A percentile compares a stretch with the other conserved stretches of the same genome.
Conservation (phyloP, 2,888 invertebrate genomes). For the Aricia artaxerxes region DNA sequence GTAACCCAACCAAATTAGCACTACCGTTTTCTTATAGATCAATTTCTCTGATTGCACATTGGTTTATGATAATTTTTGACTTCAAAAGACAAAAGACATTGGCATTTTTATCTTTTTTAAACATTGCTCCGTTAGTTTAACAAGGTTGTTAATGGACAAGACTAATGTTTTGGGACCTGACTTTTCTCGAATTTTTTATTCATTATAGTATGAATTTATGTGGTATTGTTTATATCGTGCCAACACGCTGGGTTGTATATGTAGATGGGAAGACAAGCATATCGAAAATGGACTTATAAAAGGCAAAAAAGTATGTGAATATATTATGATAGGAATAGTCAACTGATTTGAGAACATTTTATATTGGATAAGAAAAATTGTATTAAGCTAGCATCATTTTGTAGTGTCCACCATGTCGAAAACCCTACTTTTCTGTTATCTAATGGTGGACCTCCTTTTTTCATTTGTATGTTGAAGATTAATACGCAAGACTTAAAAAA, state of each 20-base stretch:
- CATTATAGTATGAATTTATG: background rate
- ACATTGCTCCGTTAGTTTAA: constrained; percentile 16
- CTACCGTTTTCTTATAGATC: background rate
- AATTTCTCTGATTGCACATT: background rate
- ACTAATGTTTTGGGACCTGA: constrained; percentile 29
- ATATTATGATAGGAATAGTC: background rate
- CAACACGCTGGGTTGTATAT: background rate
- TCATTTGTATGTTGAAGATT: too few species aligned
- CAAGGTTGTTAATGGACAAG: constrained; percentile 13
- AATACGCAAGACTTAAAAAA: too few species aligned
- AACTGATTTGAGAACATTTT: background rate
- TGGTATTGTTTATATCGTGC: constrained; percentile 10
- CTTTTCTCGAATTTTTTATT: constrained; percentile 24
- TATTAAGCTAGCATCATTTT: too few species aligned
- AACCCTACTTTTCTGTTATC: too few species aligned
- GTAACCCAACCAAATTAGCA: background rate
- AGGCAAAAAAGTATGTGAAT: background rate
- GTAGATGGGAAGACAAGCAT: background rate
- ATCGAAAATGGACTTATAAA: background rate
- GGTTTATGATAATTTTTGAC: background rate
- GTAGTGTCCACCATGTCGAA: too few species aligned
- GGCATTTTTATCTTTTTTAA: background rate
- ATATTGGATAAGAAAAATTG: background rate
- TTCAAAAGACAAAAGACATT: constrained; percentile 15
- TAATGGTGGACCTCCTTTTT: too few species aligned